These are phyloP conservation scores for Phymatocera aterrima DNA, from an alignment of 2,888 invertebrate species.

Conservation along the genomic window DNA sequence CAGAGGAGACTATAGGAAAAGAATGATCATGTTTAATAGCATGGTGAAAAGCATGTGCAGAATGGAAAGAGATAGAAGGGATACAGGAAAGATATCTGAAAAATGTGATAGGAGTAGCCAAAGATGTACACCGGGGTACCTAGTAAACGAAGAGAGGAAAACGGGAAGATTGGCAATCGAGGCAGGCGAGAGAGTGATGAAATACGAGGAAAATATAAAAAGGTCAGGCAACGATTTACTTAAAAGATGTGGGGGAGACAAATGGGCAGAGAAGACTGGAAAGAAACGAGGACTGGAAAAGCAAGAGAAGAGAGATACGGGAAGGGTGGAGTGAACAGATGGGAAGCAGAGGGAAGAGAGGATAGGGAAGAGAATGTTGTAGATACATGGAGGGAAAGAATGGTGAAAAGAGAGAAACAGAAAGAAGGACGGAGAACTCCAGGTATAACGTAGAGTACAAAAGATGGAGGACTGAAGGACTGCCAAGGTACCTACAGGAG, in stretches of 20 bases:
- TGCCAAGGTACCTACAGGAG: background rate
- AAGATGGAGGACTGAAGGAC: background rate
- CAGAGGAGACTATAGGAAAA: no score
- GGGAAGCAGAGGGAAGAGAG: background rate
- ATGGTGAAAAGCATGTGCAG: no score
- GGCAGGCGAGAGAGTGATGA: background rate
- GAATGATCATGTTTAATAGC: no score
- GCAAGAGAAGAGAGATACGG: background rate
- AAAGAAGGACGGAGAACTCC: background rate
- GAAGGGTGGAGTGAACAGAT: background rate
- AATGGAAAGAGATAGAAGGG: no score
- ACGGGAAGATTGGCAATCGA: background rate
- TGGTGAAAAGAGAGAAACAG: background rate
- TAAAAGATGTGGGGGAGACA: background rate
- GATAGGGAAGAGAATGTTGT: background rate
- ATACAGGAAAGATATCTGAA: no score
- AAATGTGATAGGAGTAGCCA: no score
- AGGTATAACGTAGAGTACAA: background rate
- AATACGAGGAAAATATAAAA: background rate
- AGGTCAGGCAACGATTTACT: background rate
- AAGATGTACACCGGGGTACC: background rate
- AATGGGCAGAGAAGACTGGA: background rate
- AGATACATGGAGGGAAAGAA: background rate
- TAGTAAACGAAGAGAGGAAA: background rate
- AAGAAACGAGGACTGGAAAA: background rate